Evolutionary conservation across 2,888 invertebrate species (phyloP), one percentile per base, ranked within the genome.

Genomic region (Molorchus minor): DNA sequence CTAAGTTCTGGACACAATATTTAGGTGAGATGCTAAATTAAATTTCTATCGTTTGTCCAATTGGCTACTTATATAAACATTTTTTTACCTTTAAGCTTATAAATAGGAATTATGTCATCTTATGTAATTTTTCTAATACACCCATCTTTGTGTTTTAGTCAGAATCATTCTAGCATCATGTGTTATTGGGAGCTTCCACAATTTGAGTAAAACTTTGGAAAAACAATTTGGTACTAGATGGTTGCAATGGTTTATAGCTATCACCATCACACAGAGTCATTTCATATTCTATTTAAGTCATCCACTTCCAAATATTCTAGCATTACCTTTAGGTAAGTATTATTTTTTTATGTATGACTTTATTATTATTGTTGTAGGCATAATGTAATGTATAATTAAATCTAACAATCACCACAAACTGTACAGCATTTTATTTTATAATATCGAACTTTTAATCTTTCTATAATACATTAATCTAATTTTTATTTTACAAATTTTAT

Each of bases 211-310:
- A 74, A 87, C 92, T 3, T 83, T 98, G 25, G 84, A 88, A 70
- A 88, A 88, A 66, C 85, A 88, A 58, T 96, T 93, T 82, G 96
- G 97, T 10, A 79, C 82, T 56, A 85, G 88, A 67, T 91, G 93
- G 75, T 85, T 90, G 4, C 85, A 88, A 77, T 95, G 95, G 94
- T 91, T 91, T 74, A 86, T 91, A 16, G 80, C 89, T 3, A 87
- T 98, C 56, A 95, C 94, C 1, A 86, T 91, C 15, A 90, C 96
- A 0, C 99, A 99, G 80, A 99, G 98, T 80, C 99, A 99, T 82
- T 96, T 98, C 77, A 90, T 98, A 87, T 99, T 96, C 81, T 99
- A 99, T 79, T 87, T 94, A 81, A 94, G 94, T 73, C 87, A 99
- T 60, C 91, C 97, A 8, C 84, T 99, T 72, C 98, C 99, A 54